These are phyloP conservation scores for Mnemiopsis leidyi DNA, from an alignment of 37 sponge, comb jelly and placozoan species.

Conservation along the genomic window DNA sequence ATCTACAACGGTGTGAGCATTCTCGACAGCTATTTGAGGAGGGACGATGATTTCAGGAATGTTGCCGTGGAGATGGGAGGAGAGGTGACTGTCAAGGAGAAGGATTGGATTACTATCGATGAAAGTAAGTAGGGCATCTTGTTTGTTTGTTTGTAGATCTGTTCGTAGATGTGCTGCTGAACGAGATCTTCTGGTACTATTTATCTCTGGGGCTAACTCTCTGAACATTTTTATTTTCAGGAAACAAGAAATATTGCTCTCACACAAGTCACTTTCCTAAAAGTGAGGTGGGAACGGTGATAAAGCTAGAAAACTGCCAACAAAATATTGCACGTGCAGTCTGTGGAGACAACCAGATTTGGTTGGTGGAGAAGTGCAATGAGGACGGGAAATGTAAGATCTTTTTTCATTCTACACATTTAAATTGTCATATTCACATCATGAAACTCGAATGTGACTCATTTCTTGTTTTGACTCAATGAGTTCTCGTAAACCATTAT, in stretches of 20 bases:
- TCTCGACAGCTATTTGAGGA: neutral
- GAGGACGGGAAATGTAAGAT: conserved; percentile 44
- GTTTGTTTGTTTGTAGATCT: too few relatives aligned
- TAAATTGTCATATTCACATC: too few relatives aligned
- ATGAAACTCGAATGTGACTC: too few relatives aligned
- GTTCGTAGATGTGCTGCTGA: too few relatives aligned
- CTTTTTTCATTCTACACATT: too few relatives aligned
- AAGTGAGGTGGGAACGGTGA: conserved; percentile 43
- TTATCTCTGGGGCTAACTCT: neutral
- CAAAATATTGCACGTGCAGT: conserved; percentile 56
- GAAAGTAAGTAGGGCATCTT: conserved; percentile 60
- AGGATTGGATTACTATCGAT: conserved; percentile 59
- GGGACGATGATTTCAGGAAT: conserved; percentile 51
- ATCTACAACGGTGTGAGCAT: conserved; percentile 47
- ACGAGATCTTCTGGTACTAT: neutral
- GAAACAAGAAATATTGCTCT: conserved; percentile 31
- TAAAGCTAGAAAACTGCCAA: conserved; percentile 15
- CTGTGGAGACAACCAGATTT: conserved; percentile 57
- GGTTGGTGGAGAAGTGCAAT: conserved; percentile 53
- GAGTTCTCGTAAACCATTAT: too few relatives aligned
- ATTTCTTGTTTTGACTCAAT: too few relatives aligned
- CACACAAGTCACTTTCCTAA: conserved; percentile 60
- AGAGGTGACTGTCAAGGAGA: conserved; percentile 16
- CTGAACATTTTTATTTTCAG: neutral
- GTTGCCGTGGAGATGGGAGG: conserved; percentile 56